Evolutionary conservation across 2,113 vertebrate species (phyloP).

Genomic region (Brachypteracias leptosomus): DNA sequence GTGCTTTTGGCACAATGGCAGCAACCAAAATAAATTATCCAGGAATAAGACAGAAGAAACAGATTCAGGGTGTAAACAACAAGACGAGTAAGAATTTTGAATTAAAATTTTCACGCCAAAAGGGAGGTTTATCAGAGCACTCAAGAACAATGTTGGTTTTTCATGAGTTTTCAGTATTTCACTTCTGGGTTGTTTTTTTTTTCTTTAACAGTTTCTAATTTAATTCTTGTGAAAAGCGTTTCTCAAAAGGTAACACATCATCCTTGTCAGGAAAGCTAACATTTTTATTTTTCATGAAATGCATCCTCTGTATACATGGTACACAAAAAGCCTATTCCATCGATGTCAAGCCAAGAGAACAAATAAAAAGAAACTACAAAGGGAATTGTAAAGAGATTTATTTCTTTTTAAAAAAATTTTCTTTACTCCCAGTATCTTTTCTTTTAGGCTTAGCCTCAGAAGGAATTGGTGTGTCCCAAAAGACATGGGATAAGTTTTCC

Average conservation of each 20-base stretch:
- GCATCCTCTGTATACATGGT: not conserved
- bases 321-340: not conserved
- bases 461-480: not conserved
- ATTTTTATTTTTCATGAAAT: not conserved
- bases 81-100: not conserved
- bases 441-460: not conserved
- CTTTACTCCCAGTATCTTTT: not conserved
- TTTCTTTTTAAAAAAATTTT: not conserved
- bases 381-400: not conserved
- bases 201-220: not conserved
- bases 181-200: not conserved
- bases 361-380: not conserved
- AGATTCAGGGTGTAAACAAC: slow-evolving; percentile 24
- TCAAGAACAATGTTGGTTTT: not conserved
- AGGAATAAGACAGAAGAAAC: slow-evolving; percentile 22
- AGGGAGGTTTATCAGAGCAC: not conserved
- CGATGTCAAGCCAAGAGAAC: not conserved
- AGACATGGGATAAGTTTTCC: not conserved
- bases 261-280: not conserved
- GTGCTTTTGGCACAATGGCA: slow-evolving; percentile 35
- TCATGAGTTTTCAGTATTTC: not conserved
- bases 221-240: not conserved
- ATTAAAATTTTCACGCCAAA: not conserved
- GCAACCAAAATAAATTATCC: slow-evolving; percentile 49
- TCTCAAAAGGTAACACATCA: not conserved